Percentiles rank a stretch among this genome's conserved stretches.
Evolutionary conservation across 2,888 invertebrate species (phyloP).

Genomic region (Athalia circularis): DNA sequence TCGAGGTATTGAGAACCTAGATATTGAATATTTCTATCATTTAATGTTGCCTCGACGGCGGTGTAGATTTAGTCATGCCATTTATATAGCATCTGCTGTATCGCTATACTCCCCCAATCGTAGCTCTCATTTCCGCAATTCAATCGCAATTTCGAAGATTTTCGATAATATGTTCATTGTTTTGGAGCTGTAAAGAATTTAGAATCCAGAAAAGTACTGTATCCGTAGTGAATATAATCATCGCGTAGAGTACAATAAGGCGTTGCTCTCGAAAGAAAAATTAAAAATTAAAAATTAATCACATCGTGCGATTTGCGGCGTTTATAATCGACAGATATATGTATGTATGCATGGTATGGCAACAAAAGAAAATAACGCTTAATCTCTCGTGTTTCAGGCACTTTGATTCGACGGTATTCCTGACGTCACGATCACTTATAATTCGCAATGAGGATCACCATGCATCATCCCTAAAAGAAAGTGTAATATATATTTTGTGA

Average conservation of each 20-base stretch:
- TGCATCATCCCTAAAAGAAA: not conserved
- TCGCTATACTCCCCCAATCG: too few relatives aligned
- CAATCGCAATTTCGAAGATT: too few relatives aligned
- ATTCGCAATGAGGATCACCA: conserved; percentile 10
- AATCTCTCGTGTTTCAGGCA: conserved; percentile 31
- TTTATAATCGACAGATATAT: too few relatives aligned
- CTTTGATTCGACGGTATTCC: conserved; percentile 35
- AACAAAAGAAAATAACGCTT: not conserved
- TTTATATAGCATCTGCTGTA: not conserved
- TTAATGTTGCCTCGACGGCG: not conserved
- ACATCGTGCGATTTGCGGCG: too few relatives aligned
- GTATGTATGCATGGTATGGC: not conserved
- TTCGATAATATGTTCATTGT: too few relatives aligned
- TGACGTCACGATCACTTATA: conserved; percentile 7
- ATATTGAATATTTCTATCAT: conserved; percentile 41
- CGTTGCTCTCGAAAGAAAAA: too few relatives aligned
- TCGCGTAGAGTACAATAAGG: too few relatives aligned
- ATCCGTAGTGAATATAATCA: too few relatives aligned
- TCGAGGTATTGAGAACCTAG: conserved; percentile 54
- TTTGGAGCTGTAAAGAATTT: too few relatives aligned
- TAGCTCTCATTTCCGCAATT: too few relatives aligned
- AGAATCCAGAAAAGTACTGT: too few relatives aligned
- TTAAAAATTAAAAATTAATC: too few relatives aligned
- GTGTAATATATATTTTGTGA: conserved; percentile 37
- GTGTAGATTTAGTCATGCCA: conserved; percentile 1